These are phyloP conservation scores for Limnodromus scolopaceus DNA, from an alignment of 2,797 vertebrate genomes.

Conservation along the genomic window DNA sequence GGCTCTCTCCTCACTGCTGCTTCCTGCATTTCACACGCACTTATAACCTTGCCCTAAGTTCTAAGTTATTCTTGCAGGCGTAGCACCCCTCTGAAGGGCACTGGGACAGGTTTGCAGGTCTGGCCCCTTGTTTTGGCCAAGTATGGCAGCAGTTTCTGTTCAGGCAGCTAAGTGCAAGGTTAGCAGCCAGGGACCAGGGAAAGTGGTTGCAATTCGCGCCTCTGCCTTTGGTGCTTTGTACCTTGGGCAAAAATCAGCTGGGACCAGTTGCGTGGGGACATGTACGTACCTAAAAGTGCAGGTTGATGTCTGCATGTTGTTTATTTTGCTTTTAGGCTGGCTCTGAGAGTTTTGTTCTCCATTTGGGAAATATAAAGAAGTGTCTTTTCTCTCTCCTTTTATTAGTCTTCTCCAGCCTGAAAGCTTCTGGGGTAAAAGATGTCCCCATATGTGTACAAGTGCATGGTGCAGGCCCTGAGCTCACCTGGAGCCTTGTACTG, in stretches of 20 bases:
- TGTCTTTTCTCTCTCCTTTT: neutral
- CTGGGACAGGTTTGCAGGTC: neutral
- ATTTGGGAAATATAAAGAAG: neutral
- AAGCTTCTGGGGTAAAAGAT: neutral
- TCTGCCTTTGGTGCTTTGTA: neutral
- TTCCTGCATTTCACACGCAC: neutral
- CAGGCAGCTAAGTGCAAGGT: rapidly evolving
- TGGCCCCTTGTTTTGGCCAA: neutral
- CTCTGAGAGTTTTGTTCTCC: neutral
- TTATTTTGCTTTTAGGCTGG: neutral
- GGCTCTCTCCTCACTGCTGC: neutral
- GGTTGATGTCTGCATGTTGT: neutral
- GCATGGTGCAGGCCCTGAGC: neutral
- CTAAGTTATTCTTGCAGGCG: neutral
- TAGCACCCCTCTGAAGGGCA: neutral
- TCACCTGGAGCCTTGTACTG: neutral
- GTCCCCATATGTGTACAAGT: rapidly evolving
- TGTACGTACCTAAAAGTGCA: neutral
- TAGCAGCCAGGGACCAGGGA: neutral
- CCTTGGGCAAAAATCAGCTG: neutral
- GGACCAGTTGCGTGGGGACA: neutral
- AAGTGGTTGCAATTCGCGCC: rapidly evolving
- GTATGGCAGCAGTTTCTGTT: neutral
- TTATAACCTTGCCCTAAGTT: neutral
- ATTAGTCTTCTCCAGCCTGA: neutral